phyloP scores from a whole-genome alignment of 2,888 invertebrate genomes.

The Eumerus sabulonum region DNA sequence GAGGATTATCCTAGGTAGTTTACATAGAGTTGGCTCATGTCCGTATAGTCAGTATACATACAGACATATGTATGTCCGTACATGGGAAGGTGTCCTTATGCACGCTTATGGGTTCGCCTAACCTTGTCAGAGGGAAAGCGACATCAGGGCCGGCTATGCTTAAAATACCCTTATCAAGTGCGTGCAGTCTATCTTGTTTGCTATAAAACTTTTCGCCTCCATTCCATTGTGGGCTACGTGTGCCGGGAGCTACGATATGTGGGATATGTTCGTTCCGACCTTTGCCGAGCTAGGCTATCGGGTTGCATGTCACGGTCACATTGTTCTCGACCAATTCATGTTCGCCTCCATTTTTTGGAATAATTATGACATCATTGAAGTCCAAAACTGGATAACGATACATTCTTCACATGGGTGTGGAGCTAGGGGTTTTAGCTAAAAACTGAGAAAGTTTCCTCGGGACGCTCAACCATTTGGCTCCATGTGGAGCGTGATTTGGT shows the following conservation, averaged over 20 bases:
- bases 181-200: slow-evolving; percentile 30
- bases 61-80: slow-evolving; percentile 5
- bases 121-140: too few species aligned
- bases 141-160: background rate
- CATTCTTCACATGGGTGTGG: slow-evolving; percentile 15
- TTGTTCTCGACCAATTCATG: slow-evolving; percentile 39
- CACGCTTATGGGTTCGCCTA: too few species aligned
- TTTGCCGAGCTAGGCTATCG: slow-evolving; percentile 22
- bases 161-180: slow-evolving; percentile 41
- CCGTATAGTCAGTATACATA: slow-evolving; percentile 10
- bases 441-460: slow-evolving; percentile 5
- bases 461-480: slow-evolving; percentile 21
- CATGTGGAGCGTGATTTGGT: slow-evolving; percentile 40
- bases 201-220: slow-evolving; percentile 33
- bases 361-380: slow-evolving; percentile 24
- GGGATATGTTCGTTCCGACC: slow-evolving; percentile 27
- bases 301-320: slow-evolving; percentile 65
- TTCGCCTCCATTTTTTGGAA: slow-evolving; percentile 13
- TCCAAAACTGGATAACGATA: slow-evolving; percentile 15
- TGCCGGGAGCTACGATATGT: background rate
- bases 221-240: slow-evolving; percentile 11
- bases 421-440: slow-evolving; percentile 2
- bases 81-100: too few species aligned
- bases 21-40: slow-evolving; percentile 15
- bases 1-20: slow-evolving; percentile 38